A percentile compares a stretch with the other conserved stretches of the same genome.
Conservation (phyloP, 2,888 invertebrate genomes). For the Drosophila aldrichi region DNA sequence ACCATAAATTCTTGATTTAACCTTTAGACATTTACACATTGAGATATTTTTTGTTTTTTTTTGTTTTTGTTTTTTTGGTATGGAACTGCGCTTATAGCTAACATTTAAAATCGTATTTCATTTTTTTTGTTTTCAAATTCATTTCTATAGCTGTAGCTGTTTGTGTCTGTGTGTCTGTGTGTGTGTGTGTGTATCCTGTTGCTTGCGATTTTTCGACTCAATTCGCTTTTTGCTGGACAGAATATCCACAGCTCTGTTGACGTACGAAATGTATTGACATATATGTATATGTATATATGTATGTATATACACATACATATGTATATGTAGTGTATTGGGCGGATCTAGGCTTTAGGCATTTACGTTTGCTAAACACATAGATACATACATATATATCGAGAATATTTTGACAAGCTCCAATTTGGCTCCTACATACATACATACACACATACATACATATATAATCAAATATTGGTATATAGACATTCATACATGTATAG, state of each 20-base stretch:
- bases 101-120: slow-evolving; percentile 52
- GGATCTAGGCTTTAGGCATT: neutral
- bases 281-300: neutral
- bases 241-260: slow-evolving; percentile 41
- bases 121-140: neutral
- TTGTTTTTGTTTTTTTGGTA: too few relatives aligned
- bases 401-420: slow-evolving; percentile 3
- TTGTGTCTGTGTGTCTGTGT: neutral
- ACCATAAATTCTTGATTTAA: slow-evolving; percentile 50
- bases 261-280: neutral
- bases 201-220: neutral
- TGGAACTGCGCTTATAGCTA: slow-evolving; percentile 41
- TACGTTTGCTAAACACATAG: neutral
- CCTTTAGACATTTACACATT: slow-evolving; percentile 43
- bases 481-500: slow-evolving; percentile 1
- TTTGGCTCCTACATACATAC: neutral
- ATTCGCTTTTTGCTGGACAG: slow-evolving; percentile 6
- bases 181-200: neutral
- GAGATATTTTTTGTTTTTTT: slow-evolving; percentile 21
- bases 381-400: neutral
- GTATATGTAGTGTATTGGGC: slow-evolving; percentile 4
- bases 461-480: neutral
- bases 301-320: neutral
- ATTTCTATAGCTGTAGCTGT: neutral
- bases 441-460: neutral